A percentile compares a stretch with the other conserved stretches of the same genome.
Evolutionary conservation across 2,888 invertebrate genomes (phyloP).

Genomic region (Branchipolynoe longqiensis): DNA sequence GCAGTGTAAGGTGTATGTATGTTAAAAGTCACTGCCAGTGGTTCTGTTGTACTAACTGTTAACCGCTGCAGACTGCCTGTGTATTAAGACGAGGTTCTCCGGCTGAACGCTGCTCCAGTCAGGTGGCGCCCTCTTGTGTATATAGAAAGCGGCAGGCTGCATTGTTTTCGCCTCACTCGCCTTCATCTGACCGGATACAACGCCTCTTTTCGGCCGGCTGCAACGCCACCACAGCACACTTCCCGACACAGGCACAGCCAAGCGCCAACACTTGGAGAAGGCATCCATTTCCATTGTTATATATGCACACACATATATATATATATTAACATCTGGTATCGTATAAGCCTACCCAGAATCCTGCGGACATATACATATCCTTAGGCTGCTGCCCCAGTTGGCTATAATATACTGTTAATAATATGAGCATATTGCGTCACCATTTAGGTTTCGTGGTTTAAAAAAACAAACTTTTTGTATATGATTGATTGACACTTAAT

Average conservation of each 20-base stretch:
- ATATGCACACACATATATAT: no score
- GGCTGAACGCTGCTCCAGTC: no score
- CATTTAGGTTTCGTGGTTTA: background rate
- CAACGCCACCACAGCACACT: background rate
- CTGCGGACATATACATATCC: slow-evolving; percentile 39
- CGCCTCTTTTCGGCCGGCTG: no score
- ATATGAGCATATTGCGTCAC: background rate
- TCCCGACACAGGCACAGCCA: background rate
- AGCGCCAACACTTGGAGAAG: slow-evolving; percentile 1
- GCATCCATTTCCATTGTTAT: slow-evolving; percentile 39
- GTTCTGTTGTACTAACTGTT: no score
- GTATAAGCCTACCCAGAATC: background rate
- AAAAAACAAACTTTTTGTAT: background rate
- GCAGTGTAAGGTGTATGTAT: no score
- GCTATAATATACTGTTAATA: slow-evolving; percentile 1
- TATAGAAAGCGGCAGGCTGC: background rate
- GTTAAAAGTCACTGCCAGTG: no score
- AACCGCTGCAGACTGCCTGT: no score
- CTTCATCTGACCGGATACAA: slow-evolving; percentile 11
- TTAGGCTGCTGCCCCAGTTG: slow-evolving; percentile 27
- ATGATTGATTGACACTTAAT: slow-evolving; percentile 33
- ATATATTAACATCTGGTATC: slow-evolving; percentile 23
- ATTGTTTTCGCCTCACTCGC: slow-evolving; percentile 3
- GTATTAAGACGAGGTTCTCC: no score
- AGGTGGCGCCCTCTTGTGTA: slow-evolving; percentile 10